Conservation (phyloP, 2,113 vertebrate species). For the Machaerirhynchus nigripectus region DNA sequence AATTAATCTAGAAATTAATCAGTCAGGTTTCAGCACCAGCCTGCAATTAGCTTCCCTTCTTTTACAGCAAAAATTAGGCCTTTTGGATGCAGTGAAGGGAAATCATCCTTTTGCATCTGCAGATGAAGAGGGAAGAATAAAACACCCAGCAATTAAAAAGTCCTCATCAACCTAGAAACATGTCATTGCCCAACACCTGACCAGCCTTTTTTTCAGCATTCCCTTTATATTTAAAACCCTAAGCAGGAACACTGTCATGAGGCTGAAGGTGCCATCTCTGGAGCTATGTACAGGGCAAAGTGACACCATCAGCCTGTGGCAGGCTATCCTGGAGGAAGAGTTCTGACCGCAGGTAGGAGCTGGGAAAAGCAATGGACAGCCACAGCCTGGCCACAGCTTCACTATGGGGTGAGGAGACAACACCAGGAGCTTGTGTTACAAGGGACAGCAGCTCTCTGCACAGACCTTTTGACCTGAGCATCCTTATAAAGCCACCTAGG, state of each 20-base stretch:
- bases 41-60: neutral
- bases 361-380: neutral
- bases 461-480: neutral
- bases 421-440: neutral
- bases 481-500: neutral
- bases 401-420: no score
- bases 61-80: neutral
- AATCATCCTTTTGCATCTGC: neutral
- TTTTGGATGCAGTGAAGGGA: neutral
- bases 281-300: neutral
- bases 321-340: neutral
- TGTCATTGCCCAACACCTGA: neutral
- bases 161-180: neutral
- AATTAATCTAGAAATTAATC: conserved; percentile 37
- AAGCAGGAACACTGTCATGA: neutral
- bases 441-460: neutral
- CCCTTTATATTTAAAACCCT: neutral
- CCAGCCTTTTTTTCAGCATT: neutral
- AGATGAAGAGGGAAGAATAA: neutral
- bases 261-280: neutral
- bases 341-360: neutral
- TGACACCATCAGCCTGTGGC: neutral
- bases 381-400: neutral
- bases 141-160: neutral
- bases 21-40: neutral